Base-by-base conservation (phyloP, 2,113 vertebrate species). In the Oreochromis aureus region DNA sequence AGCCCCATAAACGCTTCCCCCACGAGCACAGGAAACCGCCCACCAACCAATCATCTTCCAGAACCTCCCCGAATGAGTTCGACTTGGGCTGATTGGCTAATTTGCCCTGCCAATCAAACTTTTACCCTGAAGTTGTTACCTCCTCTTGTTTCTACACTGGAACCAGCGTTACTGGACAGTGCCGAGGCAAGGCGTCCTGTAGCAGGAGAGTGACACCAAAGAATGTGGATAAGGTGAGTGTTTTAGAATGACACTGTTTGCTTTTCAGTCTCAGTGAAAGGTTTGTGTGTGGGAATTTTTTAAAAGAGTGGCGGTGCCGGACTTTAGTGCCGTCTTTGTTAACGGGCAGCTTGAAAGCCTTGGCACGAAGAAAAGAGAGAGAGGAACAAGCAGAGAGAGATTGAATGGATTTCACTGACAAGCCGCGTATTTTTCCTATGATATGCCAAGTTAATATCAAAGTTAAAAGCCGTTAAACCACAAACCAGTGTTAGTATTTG, bases 141-240 rank as follows among this genome's bases (percentile, higher is more conserved):
- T 56, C 91, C 89, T 87, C 22, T 82, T 46, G 48, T 86, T 80
- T 88, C 44, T 63, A 32, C 87, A 46, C 63, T 44, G 86, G 80
- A 90, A 85, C 84, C 73, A 85, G 9, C 73, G 63, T 90, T 81
- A 13, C 81, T 94, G 92, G 91, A 85, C 85, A 91, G 88, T 73
- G 87, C 88, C 59, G 88, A 87, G 71, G 36, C 22, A 41, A 94
- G 82, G 61, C 69, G 84, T 93, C 83, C 89, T 81, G 53, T 61
- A 53, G 86, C 73, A 16, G 82, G 54, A 87, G 90, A 93, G 80
- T 76, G 71, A 86, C 87, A 48, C 73, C 88, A 46, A 91, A 96
- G 66, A 94, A 95, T 96, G 94, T 90, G 89, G 91, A 95, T 92
- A 92, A 93, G 94, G 96, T 97, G 91, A 96, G 96, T 96, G 89